phyloP scores from a whole-genome alignment of 2,888 invertebrate genomes.

The Andrena dorsata region DNA sequence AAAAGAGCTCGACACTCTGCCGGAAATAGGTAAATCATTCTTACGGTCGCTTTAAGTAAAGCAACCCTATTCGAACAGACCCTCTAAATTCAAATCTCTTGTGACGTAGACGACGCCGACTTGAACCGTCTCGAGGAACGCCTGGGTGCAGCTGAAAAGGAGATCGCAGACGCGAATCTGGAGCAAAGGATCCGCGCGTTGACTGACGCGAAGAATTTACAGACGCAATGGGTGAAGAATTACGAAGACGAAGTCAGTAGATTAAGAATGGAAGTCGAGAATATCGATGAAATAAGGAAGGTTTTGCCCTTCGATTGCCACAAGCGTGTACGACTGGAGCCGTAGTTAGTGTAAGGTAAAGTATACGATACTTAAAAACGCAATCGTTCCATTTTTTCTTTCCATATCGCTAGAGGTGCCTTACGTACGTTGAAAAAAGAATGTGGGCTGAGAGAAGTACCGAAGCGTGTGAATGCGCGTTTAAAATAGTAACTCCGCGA shows the following conservation, averaged over 20 bases:
- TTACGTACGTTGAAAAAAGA: slow-evolving; percentile 42
- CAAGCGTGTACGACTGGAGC: slow-evolving; percentile 92
- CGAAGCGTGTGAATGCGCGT: slow-evolving; percentile 15
- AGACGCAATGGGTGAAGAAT: slow-evolving; percentile 90
- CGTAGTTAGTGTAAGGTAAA: slow-evolving; percentile 80
- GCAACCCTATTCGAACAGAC: not conserved
- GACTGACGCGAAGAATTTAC: slow-evolving; percentile 87
- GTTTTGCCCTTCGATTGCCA: slow-evolving; percentile 93
- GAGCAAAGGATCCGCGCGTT: slow-evolving; percentile 91
- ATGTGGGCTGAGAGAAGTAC: not conserved
- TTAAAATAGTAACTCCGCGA: slow-evolving; percentile 9
- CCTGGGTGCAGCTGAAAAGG: slow-evolving; percentile 89
- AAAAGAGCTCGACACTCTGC: slow-evolving; percentile 91
- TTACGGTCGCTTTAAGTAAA: not conserved
- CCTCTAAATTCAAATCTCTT: slow-evolving; percentile 3
- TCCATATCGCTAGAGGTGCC: slow-evolving; percentile 46
- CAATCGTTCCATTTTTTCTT: slow-evolving; percentile 33
- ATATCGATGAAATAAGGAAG: slow-evolving; percentile 92
- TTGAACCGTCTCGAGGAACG: slow-evolving; percentile 89
- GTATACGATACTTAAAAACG: slow-evolving; percentile 23
- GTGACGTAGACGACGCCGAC: slow-evolving; percentile 87
- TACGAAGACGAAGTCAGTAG: slow-evolving; percentile 92
- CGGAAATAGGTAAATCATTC: slow-evolving; percentile 87
- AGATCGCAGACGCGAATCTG: slow-evolving; percentile 90
- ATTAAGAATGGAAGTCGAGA: slow-evolving; percentile 91